Percentiles rank a stretch among this genome's conserved stretches.
Evolutionary conservation across 2,888 invertebrate genomes (phyloP).

Genomic region (Aquatica leii): DNA sequence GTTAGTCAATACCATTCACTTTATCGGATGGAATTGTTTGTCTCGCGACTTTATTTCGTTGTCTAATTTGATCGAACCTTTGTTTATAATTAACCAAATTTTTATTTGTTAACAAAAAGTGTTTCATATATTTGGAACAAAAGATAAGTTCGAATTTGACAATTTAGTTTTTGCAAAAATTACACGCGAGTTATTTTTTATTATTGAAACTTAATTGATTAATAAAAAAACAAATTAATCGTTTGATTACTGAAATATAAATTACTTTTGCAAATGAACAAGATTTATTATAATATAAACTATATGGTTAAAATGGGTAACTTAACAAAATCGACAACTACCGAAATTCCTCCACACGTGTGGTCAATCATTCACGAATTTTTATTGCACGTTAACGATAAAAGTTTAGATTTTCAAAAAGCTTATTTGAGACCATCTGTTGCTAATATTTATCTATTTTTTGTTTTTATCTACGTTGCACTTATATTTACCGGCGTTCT

Average conservation of each 20-base stretch:
- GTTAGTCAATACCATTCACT: conserved; percentile 20
- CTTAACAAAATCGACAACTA: conserved; percentile 21
- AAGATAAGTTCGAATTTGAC: too few species aligned
- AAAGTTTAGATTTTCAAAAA: conserved; percentile 64
- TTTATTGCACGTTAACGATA: conserved; percentile 48
- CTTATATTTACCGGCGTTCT: conserved; percentile 66
- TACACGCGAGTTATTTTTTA: not conserved
- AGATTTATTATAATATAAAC: not conserved
- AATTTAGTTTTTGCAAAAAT: not conserved
- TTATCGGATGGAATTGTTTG: conserved; percentile 11
- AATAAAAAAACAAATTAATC: not conserved
- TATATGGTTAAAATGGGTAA: conserved; percentile 23
- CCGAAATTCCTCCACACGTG: conserved; percentile 51
- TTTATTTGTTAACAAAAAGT: not conserved
- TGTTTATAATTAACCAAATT: not conserved
- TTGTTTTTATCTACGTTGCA: conserved; percentile 69
- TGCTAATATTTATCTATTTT: conserved; percentile 66
- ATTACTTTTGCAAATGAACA: not conserved
- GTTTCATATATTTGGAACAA: too few species aligned
- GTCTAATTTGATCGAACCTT: conserved; percentile 4
- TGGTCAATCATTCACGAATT: conserved; percentile 52
- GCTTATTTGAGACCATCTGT: conserved; percentile 69
- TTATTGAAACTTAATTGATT: not conserved
- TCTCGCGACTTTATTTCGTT: conserved; percentile 12
- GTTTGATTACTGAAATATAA: not conserved